A percentile compares a stretch with the other conserved stretches of the same genome.
phyloP scores from a whole-genome alignment of 2,113 vertebrate genomes.

The Burhinus oedicnemus region DNA sequence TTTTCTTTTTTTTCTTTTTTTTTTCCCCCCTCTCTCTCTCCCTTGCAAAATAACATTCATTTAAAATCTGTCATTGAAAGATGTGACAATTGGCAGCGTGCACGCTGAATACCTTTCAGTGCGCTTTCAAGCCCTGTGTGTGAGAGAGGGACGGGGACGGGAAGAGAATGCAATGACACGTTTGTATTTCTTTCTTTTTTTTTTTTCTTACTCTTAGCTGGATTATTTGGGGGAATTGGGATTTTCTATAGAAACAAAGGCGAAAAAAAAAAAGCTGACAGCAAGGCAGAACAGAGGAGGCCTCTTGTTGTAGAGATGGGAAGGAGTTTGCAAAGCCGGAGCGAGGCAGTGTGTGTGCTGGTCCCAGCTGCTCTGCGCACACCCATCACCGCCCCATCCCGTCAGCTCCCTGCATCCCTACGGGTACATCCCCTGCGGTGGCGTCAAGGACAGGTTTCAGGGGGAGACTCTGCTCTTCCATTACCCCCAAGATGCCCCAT shows the following conservation, averaged over 20 bases:
- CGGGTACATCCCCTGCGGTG: not conserved
- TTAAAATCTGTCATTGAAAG: conserved; percentile 71
- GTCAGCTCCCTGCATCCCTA: rapidly evolving
- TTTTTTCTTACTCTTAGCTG: conserved; percentile 25
- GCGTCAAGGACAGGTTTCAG: not conserved
- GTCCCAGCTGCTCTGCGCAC: rapidly evolving
- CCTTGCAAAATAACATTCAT: conserved; percentile 65
- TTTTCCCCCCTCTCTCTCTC: not conserved
- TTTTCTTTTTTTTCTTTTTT: not conserved
- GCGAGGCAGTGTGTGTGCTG: not conserved
- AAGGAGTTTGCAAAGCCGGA: conserved; percentile 21
- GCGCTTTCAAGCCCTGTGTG: conserved; percentile 39
- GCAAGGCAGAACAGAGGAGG: conserved; percentile 33
- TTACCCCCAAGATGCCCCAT: not conserved
- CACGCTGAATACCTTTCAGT: conserved; percentile 51
- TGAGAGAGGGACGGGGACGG: conserved; percentile 51
- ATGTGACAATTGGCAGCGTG: conserved; percentile 54
- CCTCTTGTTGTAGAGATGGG: not conserved
- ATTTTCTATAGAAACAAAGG: conserved; percentile 61
- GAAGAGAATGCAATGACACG: conserved; percentile 58
- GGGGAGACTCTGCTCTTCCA: not conserved
- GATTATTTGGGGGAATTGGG: conserved; percentile 54
- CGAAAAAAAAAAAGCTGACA: not conserved
- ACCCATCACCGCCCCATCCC: rapidly evolving
- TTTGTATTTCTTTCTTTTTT: conserved; percentile 12